Evolutionary conservation across 2,113 vertebrate species (phyloP), one percentile per base, ranked within the genome.

Genomic region (Picathartes gymnocephalus): DNA sequence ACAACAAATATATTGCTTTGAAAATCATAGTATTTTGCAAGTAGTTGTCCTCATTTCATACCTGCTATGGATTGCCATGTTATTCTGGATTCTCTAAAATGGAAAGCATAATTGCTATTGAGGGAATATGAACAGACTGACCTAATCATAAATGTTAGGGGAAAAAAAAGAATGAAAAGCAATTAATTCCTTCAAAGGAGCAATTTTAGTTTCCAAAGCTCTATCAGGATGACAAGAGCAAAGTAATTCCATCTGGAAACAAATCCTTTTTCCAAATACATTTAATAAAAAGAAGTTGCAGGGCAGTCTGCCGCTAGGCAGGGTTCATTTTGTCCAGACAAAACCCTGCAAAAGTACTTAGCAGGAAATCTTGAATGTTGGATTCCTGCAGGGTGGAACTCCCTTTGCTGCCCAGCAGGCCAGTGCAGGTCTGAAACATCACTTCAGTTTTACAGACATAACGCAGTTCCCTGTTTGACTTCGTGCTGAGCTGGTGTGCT

Each of bases 291-390:
- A 92, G 21, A 78, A 93, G 61, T 86, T 84, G 30, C 77, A 86
- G 69, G 69, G 69, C 65, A 86, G 69, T 54, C 45, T 90, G 86
- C 88, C 35, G 68, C 56, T 92, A 61, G 60, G 44, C 90, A 90
- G 44, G 28, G 44, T 78, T 95, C 40, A 16, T 86, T 96, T 74
- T 93, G 65, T 86, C 80, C 72, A 93, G 90, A 69, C 51, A 90
- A 74, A 96, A 47, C 25, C 80, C 94, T 97, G 88, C 86, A 81
- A 81, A 96, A 90, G 56, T 97, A 90, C 69, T 88, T 95, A 94
- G 64, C 5, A 7, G 60, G 76, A 65, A 39, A 53, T 70, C 93
- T 90, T 81, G 69, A 57, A 18, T 64, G 60, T 45, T 54, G 80
- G 53, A 64, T 81, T 88, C 44, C 10, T 31, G 68, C 74, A 44